Evolutionary conservation across 2,888 invertebrate genomes (phyloP).

Genomic region (Leptothorax acervorum): DNA sequence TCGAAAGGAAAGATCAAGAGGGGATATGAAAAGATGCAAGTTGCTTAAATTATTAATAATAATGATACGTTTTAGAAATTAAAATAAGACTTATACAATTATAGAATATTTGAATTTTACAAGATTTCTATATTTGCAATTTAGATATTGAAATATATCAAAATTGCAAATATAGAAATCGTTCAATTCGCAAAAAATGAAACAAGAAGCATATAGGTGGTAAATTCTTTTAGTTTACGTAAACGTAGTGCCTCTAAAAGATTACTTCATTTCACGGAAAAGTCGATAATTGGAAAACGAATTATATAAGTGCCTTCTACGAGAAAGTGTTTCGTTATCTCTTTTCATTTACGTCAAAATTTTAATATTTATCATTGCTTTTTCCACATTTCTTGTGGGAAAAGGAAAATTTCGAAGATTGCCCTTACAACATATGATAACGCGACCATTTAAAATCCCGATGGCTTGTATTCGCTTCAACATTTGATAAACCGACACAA

Average conservation of each 20-base stretch:
- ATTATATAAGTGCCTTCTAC: background rate
- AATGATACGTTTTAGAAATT: background rate
- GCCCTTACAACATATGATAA: background rate
- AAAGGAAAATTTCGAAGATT: background rate
- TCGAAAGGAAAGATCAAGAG: background rate
- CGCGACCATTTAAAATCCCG: slow-evolving; percentile 17
- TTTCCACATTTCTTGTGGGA: background rate
- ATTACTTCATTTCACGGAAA: background rate
- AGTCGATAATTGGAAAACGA: slow-evolving; percentile 11
- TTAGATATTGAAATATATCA: background rate
- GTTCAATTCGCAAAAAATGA: background rate
- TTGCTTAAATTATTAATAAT: background rate
- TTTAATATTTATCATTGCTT: slow-evolving; percentile 3
- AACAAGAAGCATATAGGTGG: no score
- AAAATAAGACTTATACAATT: background rate
- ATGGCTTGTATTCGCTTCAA: background rate
- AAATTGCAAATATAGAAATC: background rate
- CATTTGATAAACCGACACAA: background rate
- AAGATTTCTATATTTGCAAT: no score
- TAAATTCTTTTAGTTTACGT: background rate
- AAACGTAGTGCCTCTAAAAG: background rate
- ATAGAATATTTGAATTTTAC: background rate
- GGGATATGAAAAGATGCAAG: background rate
- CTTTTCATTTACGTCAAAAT: background rate
- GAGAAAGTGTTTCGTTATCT: background rate